Base-by-base conservation (phyloP, 2,888 invertebrate species). In the Ornithoptera priamus region DNA sequence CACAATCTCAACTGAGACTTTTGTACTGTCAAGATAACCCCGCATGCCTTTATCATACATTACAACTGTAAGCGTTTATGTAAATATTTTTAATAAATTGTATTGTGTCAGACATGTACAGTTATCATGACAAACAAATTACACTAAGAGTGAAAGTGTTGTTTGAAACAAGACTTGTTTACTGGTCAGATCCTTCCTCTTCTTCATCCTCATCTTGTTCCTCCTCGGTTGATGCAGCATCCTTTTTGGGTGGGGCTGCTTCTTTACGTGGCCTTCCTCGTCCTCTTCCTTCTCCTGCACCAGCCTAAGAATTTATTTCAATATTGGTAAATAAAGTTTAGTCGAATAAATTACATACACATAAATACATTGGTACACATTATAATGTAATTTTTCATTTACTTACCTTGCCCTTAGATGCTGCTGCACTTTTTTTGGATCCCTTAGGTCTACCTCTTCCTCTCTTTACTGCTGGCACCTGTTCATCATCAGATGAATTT, bases 391-490 rank as follows among this genome's bases (percentile, higher is more conserved):
- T 7, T 7, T 53, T n/a, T 53, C 53, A 53, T 53, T 53, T 53
- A 53, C 53, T n/a, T 80, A 93, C 93, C 88, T 93, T 93, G 75
- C 85, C 85, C 76, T 91, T 93, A 62, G 81, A 81, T 71, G 86
- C 89, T 74, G 86, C 85, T 69, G 85, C 84, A 83, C 91, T 93
- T 83, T 93, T 93, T 83, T 93, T 93, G 36, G 93, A 87, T 56
- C 93, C 93, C 77, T 93, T 93, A 36, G 93, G 93, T 75, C 93
- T 87, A 75, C 93, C 93, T 79, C 93, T 84, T 30, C 93, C 93
- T 81, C 93, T 84, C 85, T 93, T 93, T 63, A 89, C 93, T 80
- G 88, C 88, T 68, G 93, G 92, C 72, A 92, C 92, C 72, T 92
- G 93, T 76, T 93, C 93, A 81, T 92, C 92, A 80, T 92, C 92